Evolutionary conservation across 2,797 vertebrate species (phyloP), one percentile per base, ranked within the genome.

Genomic region (Acomys russatus): DNA sequence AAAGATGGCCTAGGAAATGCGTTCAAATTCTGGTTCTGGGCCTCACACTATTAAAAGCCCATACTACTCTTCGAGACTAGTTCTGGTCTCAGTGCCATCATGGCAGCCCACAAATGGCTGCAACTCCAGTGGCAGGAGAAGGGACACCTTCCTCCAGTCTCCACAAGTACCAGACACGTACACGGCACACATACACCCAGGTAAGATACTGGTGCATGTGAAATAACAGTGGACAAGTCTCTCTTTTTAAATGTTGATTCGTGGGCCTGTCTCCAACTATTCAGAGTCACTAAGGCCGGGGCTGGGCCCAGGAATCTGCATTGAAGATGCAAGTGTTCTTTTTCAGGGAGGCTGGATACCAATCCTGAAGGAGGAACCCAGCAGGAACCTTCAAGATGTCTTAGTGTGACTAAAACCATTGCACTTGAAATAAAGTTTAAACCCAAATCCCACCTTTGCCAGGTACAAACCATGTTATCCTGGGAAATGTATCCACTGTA

Each of bases 371-470:
- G 95, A 85, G 44, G 44, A 76, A 63, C 64, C 9, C 74, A 35
- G 74, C 6, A 54, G 33, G 33, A 86, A 66, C 9, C 68, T 93
- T 96, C 56, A 38, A 61, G 94, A 71, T 61, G 71, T 51, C 84
- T 94, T 35, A 64, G 56, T 66, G 35, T 86, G 82, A 76, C 91
- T 82, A 88, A 83, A 38, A 63, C 35, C 28, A 74, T 77, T 74
- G 18, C n/a, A 44, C 92, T 89, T 49, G 44, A 79, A 94, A 76
- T 95, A 83, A 92, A 94, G 94, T 38, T 25, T 33, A 77, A 54
- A 23, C 61, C 44, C 80, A 95, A 76, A 88, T 61, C 56, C 33
- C 51, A 70, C 14, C 44, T 82, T 92, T 89, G 28, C 63, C 80
- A 33, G 14, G 44, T 20, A 64, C 14, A 70, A 86, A 25, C 20